Conservation (phyloP, 2,113 vertebrate species). For the Ictalurus punctatus region DNA sequence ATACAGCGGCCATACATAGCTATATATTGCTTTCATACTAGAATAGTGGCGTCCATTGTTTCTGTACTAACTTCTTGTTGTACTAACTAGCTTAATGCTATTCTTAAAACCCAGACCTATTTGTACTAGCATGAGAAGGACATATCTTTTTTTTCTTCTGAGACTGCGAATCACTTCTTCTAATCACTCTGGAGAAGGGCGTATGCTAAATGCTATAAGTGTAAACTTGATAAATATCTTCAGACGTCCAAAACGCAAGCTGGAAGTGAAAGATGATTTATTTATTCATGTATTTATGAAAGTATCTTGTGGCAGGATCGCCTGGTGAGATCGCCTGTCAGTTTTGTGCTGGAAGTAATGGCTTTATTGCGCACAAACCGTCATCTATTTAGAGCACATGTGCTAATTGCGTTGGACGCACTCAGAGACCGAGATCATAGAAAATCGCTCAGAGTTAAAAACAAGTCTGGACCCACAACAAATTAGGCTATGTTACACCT, state of each 20-base stretch:
- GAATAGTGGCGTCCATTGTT: constrained; percentile 43
- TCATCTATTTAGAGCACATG: constrained; percentile 92
- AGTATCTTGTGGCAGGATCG: constrained; percentile 87
- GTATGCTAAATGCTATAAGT: not conserved
- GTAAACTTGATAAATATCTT: not conserved
- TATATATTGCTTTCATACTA: not conserved
- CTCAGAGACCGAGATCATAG: constrained; percentile 85
- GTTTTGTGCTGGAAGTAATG: constrained; percentile 86
- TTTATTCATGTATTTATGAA: constrained; percentile 47
- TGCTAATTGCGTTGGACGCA: constrained; percentile 93
- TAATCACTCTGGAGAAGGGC: not conserved
- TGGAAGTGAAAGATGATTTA: not conserved
- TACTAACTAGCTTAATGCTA: not conserved
- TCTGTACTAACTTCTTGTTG: not conserved
- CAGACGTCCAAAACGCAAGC: not conserved
- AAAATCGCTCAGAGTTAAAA: constrained; percentile 85
- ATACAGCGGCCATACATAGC: not conserved
- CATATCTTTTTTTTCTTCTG: not conserved
- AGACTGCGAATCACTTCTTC: not conserved
- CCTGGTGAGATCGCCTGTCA: constrained; percentile 88
- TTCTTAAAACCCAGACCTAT: not conserved
- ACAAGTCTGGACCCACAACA: constrained; percentile 73
- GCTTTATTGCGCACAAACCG: constrained; percentile 97
- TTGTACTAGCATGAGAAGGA: not conserved
- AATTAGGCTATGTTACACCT: constrained; percentile 66